Conservation (phyloP, 2,888 invertebrate genomes). For the Agriotes lineatus region DNA sequence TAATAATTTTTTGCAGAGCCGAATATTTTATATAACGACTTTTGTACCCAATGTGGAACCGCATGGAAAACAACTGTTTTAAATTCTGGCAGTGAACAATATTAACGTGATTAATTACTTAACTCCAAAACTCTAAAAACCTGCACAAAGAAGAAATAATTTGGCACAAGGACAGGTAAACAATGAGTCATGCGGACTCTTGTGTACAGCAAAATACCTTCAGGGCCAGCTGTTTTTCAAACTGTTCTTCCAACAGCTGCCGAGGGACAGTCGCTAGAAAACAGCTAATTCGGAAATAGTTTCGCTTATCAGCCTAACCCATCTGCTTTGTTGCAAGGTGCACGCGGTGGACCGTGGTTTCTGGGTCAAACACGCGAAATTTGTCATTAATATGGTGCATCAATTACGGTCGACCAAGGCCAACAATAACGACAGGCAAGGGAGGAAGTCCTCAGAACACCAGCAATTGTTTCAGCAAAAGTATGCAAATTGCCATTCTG, state of each 20-base stretch:
- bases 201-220: no score
- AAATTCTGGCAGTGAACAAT: no score
- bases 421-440: not conserved
- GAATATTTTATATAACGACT: no score
- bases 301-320: not conserved
- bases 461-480: constrained; percentile 6
- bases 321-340: constrained; percentile 15
- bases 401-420: constrained; percentile 6
- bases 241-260: constrained; percentile 25
- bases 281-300: constrained; percentile 13
- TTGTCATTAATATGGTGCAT: constrained; percentile 17
- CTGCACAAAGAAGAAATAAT: no score
- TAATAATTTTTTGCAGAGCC: no score
- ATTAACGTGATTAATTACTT: no score
- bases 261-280: no score
- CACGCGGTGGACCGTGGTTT: constrained; percentile 13
- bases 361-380: constrained; percentile 13
- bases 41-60: no score
- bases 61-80: no score
- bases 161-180: no score
- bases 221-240: constrained; percentile 18
- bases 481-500: not conserved
- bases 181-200: no score
- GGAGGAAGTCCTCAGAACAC: not conserved
- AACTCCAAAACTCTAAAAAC: no score